These are phyloP conservation scores for Microcebus tavaratra DNA, from an alignment of 2,113 vertebrate genomes.

Conservation along the genomic window DNA sequence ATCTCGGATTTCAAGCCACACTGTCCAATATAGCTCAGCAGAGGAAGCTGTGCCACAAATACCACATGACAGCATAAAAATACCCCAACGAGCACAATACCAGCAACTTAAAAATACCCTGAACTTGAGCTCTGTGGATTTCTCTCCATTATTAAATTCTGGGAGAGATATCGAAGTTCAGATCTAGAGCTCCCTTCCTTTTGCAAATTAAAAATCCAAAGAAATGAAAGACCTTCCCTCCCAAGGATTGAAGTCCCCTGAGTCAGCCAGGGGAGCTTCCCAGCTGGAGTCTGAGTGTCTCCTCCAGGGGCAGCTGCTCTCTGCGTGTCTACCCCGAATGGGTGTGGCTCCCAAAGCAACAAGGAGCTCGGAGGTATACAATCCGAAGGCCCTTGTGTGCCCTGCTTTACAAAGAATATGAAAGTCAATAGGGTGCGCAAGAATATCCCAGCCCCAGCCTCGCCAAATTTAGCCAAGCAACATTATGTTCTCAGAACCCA, in stretches of 20 bases:
- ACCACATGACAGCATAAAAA: constrained; percentile 66
- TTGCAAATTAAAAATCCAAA: constrained; percentile 25
- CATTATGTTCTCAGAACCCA: background rate
- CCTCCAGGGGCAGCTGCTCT: background rate
- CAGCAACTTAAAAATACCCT: constrained; percentile 39
- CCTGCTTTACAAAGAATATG: background rate
- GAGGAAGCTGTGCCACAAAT: constrained; percentile 41
- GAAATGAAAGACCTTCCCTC: background rate
- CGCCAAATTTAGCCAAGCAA: constrained; percentile 57
- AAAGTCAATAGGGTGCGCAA: background rate
- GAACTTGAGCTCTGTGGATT: background rate
- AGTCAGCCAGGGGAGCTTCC: background rate
- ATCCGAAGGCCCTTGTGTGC: background rate
- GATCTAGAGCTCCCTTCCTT: background rate
- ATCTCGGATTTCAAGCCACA: constrained; percentile 67
- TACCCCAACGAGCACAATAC: background rate
- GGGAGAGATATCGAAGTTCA: background rate
- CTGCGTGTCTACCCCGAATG: background rate
- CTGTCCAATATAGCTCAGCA: constrained; percentile 54
- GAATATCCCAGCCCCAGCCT: constrained; percentile 41
- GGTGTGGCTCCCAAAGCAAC: background rate
- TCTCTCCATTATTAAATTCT: background rate
- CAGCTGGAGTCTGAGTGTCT: background rate
- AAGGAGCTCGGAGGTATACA: background rate
- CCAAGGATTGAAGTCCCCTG: background rate